Base-by-base conservation (phyloP, 2,113 vertebrate species). In the Pimephales promelas region DNA sequence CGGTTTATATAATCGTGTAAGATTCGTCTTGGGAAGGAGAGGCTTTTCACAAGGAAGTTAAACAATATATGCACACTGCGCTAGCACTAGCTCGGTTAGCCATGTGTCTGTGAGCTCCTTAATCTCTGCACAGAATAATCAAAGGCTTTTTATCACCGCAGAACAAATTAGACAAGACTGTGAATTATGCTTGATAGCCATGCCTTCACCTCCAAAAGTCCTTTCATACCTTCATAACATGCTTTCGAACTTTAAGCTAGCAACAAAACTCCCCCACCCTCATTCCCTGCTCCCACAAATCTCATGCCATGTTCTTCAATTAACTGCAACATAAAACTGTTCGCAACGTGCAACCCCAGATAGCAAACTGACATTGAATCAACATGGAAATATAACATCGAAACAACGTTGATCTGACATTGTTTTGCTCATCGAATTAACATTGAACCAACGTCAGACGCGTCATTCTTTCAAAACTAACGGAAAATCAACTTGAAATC, bases 131-230 rank as follows among this genome's bases (percentile, higher is more conserved):
- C 71, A 87, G 54, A 61, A 77, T 84, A 88, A 86, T 88, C 86
- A 90, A 86, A 74, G 79, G 86, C 86, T 84, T 88, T 90, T 87
- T 86, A 87, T 90, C 87, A 84, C 52, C 79, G 40, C 64, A 61
- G 62, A 68, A 79, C 81, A 88, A 89, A 87, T 84, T 82, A 87
- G 85, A 85, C 83, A 85, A 85, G 86, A 81, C 79, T 78, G 54
- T 88, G 85, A 85, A 86, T 89, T 84, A 88, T 85, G 83, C 74
- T 86, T 86, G 85, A 88, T 86, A 88, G 83, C 81, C 73, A 61
- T 82, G 86, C 68, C 45, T 68, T 87, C 83, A 89, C 88, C 86
- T 86, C 83, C 52, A 73, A 62, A 88, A 87, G 86, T 89, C 88
- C 77, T 88, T 83, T 66, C 54, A 73, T 79, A 54, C 85, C 85